Evolutionary conservation across 1,140 invertebrate species (phyloP).

Genomic region (Thaumetopoea pityocampa): DNA sequence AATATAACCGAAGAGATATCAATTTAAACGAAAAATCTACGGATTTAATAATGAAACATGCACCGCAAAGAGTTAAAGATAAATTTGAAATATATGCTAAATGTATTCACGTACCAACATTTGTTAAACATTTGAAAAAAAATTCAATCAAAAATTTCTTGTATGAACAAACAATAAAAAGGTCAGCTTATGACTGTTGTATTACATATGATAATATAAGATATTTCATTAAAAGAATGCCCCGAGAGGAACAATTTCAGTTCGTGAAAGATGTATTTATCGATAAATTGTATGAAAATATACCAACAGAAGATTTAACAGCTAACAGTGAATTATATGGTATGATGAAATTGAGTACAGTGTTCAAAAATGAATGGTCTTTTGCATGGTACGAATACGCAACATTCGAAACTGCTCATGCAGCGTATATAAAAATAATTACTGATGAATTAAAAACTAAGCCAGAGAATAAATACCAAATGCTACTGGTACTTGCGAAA

Average conservation of each 20-base stretch:
- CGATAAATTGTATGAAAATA: slow-evolving; percentile 25
- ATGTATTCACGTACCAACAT: slow-evolving; percentile 43
- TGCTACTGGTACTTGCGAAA: slow-evolving; percentile 34
- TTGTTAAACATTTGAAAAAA: slow-evolving; percentile 33
- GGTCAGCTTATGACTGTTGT: slow-evolving; percentile 12
- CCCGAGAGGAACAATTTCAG: slow-evolving; percentile 33
- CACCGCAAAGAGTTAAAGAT: too few relatives aligned
- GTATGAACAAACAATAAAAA: slow-evolving; percentile 25
- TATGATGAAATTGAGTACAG: slow-evolving; percentile 16
- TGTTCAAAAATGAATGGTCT: not conserved
- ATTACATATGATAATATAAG: slow-evolving; percentile 23
- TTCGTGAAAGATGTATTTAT: slow-evolving; percentile 47
- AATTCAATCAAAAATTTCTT: slow-evolving; percentile 45
- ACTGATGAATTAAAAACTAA: slow-evolving; percentile 13
- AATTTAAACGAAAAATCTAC: too few relatives aligned
- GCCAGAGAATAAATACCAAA: slow-evolving; percentile 25
- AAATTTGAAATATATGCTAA: too few relatives aligned
- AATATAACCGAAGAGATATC: too few relatives aligned
- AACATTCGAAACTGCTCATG: slow-evolving; percentile 41
- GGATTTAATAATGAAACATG: too few relatives aligned
- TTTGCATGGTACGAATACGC: slow-evolving; percentile 42
- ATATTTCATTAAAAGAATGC: slow-evolving; percentile 31
- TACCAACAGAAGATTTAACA: slow-evolving; percentile 8
- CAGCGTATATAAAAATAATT: slow-evolving; percentile 37
- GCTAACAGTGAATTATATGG: slow-evolving; percentile 16